These are phyloP conservation scores for Hydrozoanthus tunicans DNA, from an alignment of 64 coral and sea anemone species.

Conservation along the genomic window DNA sequence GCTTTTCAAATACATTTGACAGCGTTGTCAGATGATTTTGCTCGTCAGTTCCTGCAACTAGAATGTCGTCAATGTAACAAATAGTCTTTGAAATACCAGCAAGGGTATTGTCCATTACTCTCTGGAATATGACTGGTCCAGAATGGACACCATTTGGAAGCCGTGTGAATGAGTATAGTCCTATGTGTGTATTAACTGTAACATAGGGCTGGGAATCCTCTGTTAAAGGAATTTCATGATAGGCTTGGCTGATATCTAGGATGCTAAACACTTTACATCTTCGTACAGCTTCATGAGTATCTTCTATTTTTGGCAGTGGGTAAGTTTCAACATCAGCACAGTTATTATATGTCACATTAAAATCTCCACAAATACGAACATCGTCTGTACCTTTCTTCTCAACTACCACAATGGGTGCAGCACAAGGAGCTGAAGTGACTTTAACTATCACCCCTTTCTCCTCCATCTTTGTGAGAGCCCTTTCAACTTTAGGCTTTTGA, in stretches of 20 bases:
- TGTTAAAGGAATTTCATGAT: slow-evolving; percentile 57
- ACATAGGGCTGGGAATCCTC: neutral
- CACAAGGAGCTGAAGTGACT: slow-evolving; percentile 5
- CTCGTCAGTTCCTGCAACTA: slow-evolving; percentile 1
- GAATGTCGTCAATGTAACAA: slow-evolving; percentile 30
- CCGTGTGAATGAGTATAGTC: neutral
- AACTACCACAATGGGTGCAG: slow-evolving; percentile 48
- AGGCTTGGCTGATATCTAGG: slow-evolving; percentile 46
- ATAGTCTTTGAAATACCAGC: slow-evolving; percentile 49
- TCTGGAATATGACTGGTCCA: no score
- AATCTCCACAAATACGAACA: slow-evolving; percentile 66
- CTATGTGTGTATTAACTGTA: no score
- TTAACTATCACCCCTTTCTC: no score
- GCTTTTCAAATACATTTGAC: slow-evolving; percentile 41
- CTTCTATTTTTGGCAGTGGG: slow-evolving; percentile 58
- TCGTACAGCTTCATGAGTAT: slow-evolving; percentile 49
- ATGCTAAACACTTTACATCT: slow-evolving; percentile 52
- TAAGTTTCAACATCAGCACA: slow-evolving; percentile 59
- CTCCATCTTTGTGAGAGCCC: no score
- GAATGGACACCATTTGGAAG: slow-evolving; percentile 41
- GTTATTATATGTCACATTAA: slow-evolving; percentile 56
- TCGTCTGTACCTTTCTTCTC: slow-evolving; percentile 45
- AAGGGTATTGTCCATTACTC: slow-evolving; percentile 11
- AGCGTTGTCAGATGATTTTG: slow-evolving; percentile 48
- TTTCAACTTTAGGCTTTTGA: no score